Base-by-base conservation (phyloP, 2,888 invertebrate genomes). In the Leuctra nigra region DNA sequence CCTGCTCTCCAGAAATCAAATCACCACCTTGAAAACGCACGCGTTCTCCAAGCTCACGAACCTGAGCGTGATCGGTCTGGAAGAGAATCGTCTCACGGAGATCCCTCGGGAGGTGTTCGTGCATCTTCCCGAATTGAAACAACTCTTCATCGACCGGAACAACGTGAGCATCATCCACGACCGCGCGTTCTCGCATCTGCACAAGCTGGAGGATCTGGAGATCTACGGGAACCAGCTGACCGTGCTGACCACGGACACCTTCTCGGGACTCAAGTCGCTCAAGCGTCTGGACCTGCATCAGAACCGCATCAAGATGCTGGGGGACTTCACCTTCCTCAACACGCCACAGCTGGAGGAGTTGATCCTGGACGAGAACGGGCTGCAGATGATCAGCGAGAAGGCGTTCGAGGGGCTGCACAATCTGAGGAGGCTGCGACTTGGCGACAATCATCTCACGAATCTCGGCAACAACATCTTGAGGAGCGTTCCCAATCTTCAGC, bases 121-220 rank as follows among this genome's bases (percentile, higher is more conserved):
- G 47, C 83, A 86, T 68, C 69, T 90, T 55, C 88, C 89, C 0
- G 36, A 47, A 14, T 25, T 85, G 62, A 87, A 89, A 70, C 85
- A 85, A 48, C 76, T 96, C 61, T 78, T 91, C 60, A 77, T 98
- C 1, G 87, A 93, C 72, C 90, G 91, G 71, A 99, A 98, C 75
- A 81, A 82, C 39, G 75, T 98, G 61, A 79, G 78, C 56, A 73
- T 74, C 3, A 69, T 93, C 54, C 97, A 91, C 65, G 91, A 92
- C 61, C 87, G 87, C 61, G 87, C 95, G 20, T 92, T 89, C 67
- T 78, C 75, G 61, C 78, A 77, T 68, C 91, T 91, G 70, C 72
- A 70, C 61, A 88, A 88, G 72, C 75, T 96, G 61, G 84, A 84
- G 68, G 80, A 84, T 57, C 74, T 97, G 66, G 94, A 96, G 71